These are phyloP conservation scores for Dasysyrphus tricinctus DNA, from an alignment of 2,888 invertebrate genomes.

Conservation along the genomic window DNA sequence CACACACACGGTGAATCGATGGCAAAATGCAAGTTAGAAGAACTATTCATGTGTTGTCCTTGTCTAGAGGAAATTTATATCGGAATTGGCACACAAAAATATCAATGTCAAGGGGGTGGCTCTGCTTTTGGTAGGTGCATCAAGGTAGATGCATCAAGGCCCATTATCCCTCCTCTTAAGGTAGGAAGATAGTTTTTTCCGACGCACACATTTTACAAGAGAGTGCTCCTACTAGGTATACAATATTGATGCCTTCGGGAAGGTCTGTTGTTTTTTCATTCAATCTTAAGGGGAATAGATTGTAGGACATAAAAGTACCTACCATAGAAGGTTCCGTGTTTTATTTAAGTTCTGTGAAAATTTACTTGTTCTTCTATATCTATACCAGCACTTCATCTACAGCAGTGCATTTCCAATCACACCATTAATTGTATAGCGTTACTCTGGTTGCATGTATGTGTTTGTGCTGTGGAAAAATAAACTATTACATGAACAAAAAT, in stretches of 20 bases:
- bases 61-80: conserved; percentile 36
- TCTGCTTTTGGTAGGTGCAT: no score
- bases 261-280: conserved; percentile 19
- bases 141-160: conserved; percentile 11
- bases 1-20: conserved; percentile 61
- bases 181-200: conserved; percentile 33
- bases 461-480: conserved; percentile 46
- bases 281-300: not conserved
- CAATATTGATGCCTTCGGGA: conserved; percentile 49
- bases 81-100: conserved; percentile 67
- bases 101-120: conserved; percentile 70
- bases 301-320: not conserved
- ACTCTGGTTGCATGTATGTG: conserved; percentile 43
- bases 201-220: not conserved
- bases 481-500: conserved; percentile 53
- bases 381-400: conserved; percentile 23
- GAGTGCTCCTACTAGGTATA: conserved; percentile 17
- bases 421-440: conserved; percentile 18
- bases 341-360: conserved; percentile 13
- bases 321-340: not conserved
- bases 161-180: conserved; percentile 26
- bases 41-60: conserved; percentile 22
- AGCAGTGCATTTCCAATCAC: conserved; percentile 34
- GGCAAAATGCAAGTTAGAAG: conserved; percentile 24
- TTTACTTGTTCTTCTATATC: not conserved